Evolutionary conservation across 2,113 vertebrate genomes (phyloP), one percentile per base, ranked within the genome.

Genomic region (Rostratula benghalensis): DNA sequence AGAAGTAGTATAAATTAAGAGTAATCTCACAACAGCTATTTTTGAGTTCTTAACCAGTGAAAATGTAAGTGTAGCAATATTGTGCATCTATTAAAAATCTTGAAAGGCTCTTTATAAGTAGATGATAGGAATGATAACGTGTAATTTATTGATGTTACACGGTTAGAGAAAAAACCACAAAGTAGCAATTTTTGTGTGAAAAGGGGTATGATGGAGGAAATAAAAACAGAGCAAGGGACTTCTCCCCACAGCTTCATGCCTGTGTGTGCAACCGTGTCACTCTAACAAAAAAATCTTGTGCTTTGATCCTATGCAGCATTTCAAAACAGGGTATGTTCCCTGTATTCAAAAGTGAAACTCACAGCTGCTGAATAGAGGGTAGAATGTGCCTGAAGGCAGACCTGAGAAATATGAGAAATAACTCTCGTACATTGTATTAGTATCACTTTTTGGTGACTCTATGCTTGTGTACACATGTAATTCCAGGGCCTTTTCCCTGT

Each of bases 101-200:
- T 96, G 92, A 97, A 97, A 97, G 69, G 83, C 94, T 96, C 89
- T 97, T 97, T 97, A 93, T 95, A 94, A 94, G 82, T 91, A 89
- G 87, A 95, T 96, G 87, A 97, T 95, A 93, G 96, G 91, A 95
- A 88, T 93, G 95, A 93, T 96, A 97, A 95, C 92, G 5, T 96
- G 84, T 96, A 97, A 96, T 94, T 97, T 96, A 96, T 97, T 95
- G 95, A 95, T 84, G 88, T 89, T 96, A 91, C 69, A 53, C 69
- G 69, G 94, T 78, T 56, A 85, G 86, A 90, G 64, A 89, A 89
- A 93, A 92, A 91, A 24, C 11, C 80, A 85, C 86, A 84, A 91
- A 94, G 89, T 94, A 96, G 80, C 90, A 96, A 95, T 95, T 93
- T 96, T 89, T 95, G 53, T 83, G 79, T 90, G 92, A 95, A 94